Base-by-base conservation (phyloP, 2,797 vertebrate species). In the Tragopan temminckii region DNA sequence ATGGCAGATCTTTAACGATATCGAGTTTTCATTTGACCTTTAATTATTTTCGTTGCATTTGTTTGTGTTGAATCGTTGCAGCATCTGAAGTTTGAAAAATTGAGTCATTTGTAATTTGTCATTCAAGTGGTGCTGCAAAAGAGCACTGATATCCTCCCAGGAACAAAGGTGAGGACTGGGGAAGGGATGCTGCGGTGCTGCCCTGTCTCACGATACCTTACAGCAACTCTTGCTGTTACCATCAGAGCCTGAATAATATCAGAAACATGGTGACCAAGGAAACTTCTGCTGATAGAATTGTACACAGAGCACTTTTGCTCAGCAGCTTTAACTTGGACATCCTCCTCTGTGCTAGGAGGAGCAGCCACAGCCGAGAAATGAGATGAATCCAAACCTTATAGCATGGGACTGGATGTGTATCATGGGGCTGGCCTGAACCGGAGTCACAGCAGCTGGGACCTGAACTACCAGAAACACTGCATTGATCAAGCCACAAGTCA, bases 21-120 rank as follows among this genome's bases (percentile, higher is more conserved):
- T 3, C 0, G 0, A 90, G 67, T 78, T 88, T 88, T 91, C 80
- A 42, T 76, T 76, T 86, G 87, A 95, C 77, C 93, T 64, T 77
- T 59, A 93, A 94, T 93, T 90, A 81, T 87, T 88, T 94, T 85
- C 29, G 40, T 92, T 87, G 84, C 45, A 38, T 94, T 93, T 89
- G 38, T 82, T 94, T 86, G 48, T 11, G 29, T 35, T 74, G 72
- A 87, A 75, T 48, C 45, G 40, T 36, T 63, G 78, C 27, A 53
- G 67, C 46, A 46, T 17, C 84, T 61, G 2, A 91, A 72, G 52
- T 29, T 76, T 35, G 45, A 43, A 89, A 91, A 87, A 88, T 1
- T 33, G 50, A 55, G 53, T 94, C 53, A 7, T 63, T 94, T 86
- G 82, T 66, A 87, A 77, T 85, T 80, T 72, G 77, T 36, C 42